Evolutionary conservation across 2,113 vertebrate species (phyloP).

Genomic region (Pipra filicauda): DNA sequence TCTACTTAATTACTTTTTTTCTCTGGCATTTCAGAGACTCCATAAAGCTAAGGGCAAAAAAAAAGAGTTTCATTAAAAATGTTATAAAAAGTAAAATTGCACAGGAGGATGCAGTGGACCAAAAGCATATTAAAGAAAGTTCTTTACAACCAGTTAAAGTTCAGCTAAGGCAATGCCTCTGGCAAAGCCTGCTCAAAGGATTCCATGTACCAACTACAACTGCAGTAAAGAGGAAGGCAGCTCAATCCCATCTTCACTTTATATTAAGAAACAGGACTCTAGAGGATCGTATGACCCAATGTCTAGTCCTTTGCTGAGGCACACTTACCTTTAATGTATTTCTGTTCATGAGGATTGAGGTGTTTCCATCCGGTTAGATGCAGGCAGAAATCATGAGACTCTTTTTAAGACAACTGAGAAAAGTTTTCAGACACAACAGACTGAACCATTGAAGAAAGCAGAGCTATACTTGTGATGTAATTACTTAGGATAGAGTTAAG

Average conservation of each 20-base stretch:
- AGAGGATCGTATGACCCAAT: accelerated
- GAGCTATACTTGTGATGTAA: no score
- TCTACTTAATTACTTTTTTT: conserved; percentile 19
- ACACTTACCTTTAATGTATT: neutral
- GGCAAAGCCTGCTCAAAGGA: neutral
- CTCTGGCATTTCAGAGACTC: neutral
- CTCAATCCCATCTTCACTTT: neutral
- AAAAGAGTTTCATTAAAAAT: neutral
- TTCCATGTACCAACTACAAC: neutral
- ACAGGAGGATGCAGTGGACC: neutral
- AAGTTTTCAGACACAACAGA: no score
- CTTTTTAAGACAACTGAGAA: no score
- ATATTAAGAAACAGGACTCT: neutral
- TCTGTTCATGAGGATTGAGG: neutral
- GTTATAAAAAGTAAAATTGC: conserved; percentile 5
- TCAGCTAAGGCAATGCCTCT: neutral
- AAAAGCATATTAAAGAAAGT: neutral
- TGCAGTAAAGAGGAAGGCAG: neutral
- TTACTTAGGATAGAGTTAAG: no score
- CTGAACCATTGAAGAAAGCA: no score
- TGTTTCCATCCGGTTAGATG: no score
- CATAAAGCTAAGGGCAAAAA: conserved; percentile 18
- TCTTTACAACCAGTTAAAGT: neutral
- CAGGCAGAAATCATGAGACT: no score
- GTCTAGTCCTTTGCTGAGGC: neutral